phyloP scores from a whole-genome alignment of 2,113 vertebrate species.

The Salvelinus fontinalis region DNA sequence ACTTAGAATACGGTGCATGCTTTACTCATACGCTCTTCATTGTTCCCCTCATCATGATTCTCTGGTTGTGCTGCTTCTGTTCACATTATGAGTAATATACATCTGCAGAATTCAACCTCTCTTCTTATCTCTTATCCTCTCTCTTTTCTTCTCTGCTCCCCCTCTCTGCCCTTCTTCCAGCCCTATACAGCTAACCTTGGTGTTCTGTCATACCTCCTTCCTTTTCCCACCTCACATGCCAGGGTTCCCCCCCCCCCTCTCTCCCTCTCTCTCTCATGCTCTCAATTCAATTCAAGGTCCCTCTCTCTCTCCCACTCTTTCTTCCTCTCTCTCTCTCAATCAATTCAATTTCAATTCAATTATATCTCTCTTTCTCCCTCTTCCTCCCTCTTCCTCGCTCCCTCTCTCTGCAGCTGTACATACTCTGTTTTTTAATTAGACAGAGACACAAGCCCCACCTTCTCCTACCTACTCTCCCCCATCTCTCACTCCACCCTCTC shows the following conservation, averaged over 20 bases:
- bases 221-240: constrained; percentile 35
- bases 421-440: constrained; percentile 81
- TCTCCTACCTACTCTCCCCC: constrained; percentile 48
- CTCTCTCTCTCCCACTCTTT: neutral
- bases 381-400: neutral
- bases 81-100: constrained; percentile 59
- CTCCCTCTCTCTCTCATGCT: constrained; percentile 13
- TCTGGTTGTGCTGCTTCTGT: constrained; percentile 37
- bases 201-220: constrained; percentile 52
- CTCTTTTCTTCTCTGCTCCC: neutral
- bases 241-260: neutral
- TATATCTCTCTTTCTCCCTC: neutral
- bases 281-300: neutral
- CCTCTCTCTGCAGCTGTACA: constrained; percentile 68
- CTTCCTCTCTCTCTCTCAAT: constrained; percentile 29
- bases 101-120: neutral
- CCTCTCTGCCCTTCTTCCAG: constrained; percentile 57
- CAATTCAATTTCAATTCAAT: constrained; percentile 2
- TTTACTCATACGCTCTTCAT: constrained; percentile 60
- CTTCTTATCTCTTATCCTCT: neutral
- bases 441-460: constrained; percentile 61
- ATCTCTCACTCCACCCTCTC: neutral
- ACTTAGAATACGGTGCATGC: constrained; percentile 12
- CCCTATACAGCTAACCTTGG: constrained; percentile 64
- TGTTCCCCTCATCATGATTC: constrained; percentile 59